These are phyloP conservation scores for Trichechus manatus DNA, from an alignment of 2,113 vertebrate genomes.

Conservation along the genomic window DNA sequence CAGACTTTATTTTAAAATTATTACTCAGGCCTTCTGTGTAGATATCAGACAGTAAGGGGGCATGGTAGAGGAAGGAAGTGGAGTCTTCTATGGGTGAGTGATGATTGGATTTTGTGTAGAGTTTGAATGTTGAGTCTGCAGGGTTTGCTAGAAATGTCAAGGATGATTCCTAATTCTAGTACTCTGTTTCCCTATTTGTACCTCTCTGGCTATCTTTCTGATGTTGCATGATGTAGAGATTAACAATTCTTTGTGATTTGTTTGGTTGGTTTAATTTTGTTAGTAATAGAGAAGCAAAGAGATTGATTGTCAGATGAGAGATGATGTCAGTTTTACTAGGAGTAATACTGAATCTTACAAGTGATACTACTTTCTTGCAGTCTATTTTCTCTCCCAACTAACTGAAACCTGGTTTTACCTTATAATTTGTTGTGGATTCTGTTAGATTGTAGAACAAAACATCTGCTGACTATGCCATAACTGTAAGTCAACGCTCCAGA, in stretches of 20 bases:
- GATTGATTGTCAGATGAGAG: not conserved
- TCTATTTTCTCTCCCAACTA: not conserved
- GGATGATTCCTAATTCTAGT: not conserved
- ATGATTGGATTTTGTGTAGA: not conserved
- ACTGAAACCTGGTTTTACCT: conserved; percentile 1
- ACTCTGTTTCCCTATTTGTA: not conserved
- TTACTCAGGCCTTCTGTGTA: not conserved
- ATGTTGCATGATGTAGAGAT: not conserved
- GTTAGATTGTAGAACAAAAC: too few species aligned
- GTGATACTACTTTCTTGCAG: not conserved
- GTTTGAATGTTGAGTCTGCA: not conserved
- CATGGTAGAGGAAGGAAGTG: not conserved
- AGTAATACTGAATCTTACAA: not conserved
- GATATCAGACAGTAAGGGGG: not conserved
- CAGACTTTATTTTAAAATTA: not conserved
- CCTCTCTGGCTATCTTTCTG: not conserved
- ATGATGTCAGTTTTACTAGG: not conserved
- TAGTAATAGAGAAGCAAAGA: not conserved
- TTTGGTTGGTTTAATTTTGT: not conserved
- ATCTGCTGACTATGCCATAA: too few species aligned
- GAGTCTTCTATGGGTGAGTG: not conserved
- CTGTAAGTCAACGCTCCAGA: too few species aligned
- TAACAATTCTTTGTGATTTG: not conserved
- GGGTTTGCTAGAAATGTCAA: not conserved
- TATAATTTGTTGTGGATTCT: not conserved